Conservation (phyloP, 2,113 vertebrate species). For the Carassius carassius region DNA sequence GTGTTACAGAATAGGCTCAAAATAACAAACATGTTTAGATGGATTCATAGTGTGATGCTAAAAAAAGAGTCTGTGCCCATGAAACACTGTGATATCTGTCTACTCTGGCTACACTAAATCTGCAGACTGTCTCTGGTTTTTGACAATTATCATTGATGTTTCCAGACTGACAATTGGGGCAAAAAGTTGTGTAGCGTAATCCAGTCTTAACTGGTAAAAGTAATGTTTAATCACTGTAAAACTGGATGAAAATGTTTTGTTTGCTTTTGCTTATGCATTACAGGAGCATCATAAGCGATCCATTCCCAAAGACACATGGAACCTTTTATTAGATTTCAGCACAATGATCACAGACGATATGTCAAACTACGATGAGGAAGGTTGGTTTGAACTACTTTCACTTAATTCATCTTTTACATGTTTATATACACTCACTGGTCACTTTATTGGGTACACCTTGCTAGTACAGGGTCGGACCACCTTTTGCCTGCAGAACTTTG, state of each 20-base stretch:
- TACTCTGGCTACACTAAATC: background rate
- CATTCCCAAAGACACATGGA: constrained; percentile 95
- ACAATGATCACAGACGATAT: constrained; percentile 95
- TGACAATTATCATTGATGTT: background rate
- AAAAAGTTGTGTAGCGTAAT: background rate
- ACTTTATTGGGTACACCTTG: too few relatives aligned
- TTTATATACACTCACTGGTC: too few relatives aligned
- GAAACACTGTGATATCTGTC: background rate
- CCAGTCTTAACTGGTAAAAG: background rate
- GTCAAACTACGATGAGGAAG: constrained; percentile 97
- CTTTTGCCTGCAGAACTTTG: too few relatives aligned
- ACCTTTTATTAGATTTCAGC: constrained; percentile 94
- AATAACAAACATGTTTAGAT: background rate
- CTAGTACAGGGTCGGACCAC: too few relatives aligned
- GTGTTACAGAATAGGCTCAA: background rate
- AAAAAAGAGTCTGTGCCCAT: background rate
- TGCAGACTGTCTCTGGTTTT: background rate
- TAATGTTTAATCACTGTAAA: background rate
- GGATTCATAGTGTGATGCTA: background rate
- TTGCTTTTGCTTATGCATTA: constrained; percentile 3
- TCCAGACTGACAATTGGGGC: background rate
- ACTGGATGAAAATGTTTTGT: background rate
- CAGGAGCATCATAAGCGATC: constrained; percentile 95
- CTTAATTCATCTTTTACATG: background rate
- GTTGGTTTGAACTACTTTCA: constrained; percentile 65